These are phyloP conservation scores for Meiosimyza decipiens DNA, from an alignment of 2,888 invertebrate genomes.

Conservation along the genomic window DNA sequence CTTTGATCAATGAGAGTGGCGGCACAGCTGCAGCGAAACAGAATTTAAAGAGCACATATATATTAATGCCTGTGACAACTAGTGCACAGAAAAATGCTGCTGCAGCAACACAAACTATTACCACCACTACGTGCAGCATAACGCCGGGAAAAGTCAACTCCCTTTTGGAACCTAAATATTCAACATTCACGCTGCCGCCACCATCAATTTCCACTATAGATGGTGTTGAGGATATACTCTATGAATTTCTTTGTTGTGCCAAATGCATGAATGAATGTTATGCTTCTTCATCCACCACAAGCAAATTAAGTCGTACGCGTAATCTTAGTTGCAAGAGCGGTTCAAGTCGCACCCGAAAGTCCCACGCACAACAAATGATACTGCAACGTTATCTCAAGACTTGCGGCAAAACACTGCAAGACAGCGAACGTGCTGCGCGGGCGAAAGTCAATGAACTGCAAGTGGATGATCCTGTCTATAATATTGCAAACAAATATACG, in stretches of 20 bases:
- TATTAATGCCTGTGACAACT: constrained; percentile 61
- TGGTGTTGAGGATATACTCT: constrained; percentile 58
- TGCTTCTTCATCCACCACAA: constrained; percentile 32
- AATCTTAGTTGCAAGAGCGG: neutral
- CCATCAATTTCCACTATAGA: neutral
- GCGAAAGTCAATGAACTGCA: constrained; percentile 29
- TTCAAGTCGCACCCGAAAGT: constrained; percentile 19
- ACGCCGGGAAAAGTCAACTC: constrained; percentile 48
- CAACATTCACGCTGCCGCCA: constrained; percentile 50
- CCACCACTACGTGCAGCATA: constrained; percentile 36
- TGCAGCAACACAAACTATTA: constrained; percentile 3
- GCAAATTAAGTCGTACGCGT: constrained; percentile 37
- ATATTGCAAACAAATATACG: constrained; percentile 62
- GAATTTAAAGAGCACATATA: constrained; percentile 59
- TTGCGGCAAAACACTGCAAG: constrained; percentile 39
- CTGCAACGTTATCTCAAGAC: constrained; percentile 57
- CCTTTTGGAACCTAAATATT: constrained; percentile 62
- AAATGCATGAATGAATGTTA: constrained; percentile 64
- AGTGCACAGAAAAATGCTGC: constrained; percentile 29
- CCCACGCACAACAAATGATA: constrained; percentile 45
- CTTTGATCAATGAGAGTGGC: constrained; percentile 8
- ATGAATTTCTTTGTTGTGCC: constrained; percentile 67
- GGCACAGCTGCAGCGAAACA: constrained; percentile 16
- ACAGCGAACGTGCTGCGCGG: constrained; percentile 10
- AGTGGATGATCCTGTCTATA: constrained; percentile 60